phyloP scores from a whole-genome alignment of 2,888 invertebrate species.

The Agrochola circellaris region DNA sequence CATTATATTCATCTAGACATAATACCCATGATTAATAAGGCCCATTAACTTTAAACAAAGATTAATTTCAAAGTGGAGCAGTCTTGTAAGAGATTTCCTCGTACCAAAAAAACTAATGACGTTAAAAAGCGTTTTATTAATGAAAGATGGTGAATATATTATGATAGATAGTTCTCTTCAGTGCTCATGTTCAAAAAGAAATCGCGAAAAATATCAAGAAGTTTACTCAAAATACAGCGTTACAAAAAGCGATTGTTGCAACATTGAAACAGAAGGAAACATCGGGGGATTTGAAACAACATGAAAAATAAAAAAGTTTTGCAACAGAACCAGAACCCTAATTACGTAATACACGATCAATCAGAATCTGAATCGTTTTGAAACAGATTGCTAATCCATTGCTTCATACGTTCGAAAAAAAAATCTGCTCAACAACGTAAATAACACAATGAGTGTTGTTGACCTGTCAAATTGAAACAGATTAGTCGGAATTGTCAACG shows the following conservation, averaged over 20 bases:
- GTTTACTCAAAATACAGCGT: background rate
- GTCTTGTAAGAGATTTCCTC: slow-evolving; percentile 71
- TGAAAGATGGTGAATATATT: slow-evolving; percentile 25
- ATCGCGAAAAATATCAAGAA: background rate
- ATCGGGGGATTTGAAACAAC: background rate
- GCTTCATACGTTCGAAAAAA: too few relatives aligned
- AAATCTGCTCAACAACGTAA: too few relatives aligned
- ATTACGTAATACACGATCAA: too few relatives aligned
- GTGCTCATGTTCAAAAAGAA: slow-evolving; percentile 1
- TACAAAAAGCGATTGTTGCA: background rate
- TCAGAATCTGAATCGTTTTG: too few relatives aligned
- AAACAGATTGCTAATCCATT: too few relatives aligned
- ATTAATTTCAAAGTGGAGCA: slow-evolving; percentile 82
- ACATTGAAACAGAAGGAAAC: slow-evolving; percentile 8
- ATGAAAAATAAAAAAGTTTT: background rate
- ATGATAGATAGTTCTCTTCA: slow-evolving; percentile 26
- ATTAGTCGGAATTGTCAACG: too few relatives aligned
- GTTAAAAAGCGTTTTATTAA: slow-evolving; percentile 41
- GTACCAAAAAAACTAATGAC: slow-evolving; percentile 70
- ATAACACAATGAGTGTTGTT: too few relatives aligned
- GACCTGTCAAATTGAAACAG: too few relatives aligned
- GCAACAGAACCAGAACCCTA: background rate
- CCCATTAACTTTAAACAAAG: slow-evolving; percentile 89
- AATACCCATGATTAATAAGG: slow-evolving; percentile 87
- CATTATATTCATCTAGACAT: slow-evolving; percentile 86